Percentiles rank a stretch among this genome's conserved stretches.
Evolutionary conservation across 2,797 vertebrate species (phyloP).

Genomic region (Phalanger gymnotis): DNA sequence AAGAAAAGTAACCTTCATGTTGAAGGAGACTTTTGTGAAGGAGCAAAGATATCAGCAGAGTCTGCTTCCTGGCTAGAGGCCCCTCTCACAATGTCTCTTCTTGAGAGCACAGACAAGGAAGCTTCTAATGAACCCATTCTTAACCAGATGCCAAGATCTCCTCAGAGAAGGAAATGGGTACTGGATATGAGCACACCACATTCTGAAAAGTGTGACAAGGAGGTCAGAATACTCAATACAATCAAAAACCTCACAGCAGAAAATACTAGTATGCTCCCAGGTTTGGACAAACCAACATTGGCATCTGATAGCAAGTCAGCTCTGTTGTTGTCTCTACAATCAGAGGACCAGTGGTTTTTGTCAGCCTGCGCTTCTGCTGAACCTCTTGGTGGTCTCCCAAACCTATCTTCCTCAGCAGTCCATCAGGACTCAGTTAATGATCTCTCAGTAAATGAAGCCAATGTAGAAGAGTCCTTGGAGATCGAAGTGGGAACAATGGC

Average conservation of each 20-base stretch:
- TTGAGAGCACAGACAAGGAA: slow-evolving; percentile 70
- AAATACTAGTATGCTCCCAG: slow-evolving; percentile 64
- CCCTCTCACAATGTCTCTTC: slow-evolving; percentile 82
- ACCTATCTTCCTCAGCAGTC: slow-evolving; percentile 9
- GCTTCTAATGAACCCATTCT: background rate
- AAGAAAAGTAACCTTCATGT: slow-evolving; percentile 9
- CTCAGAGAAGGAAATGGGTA: background rate
- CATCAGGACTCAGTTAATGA: background rate
- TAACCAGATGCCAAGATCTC: background rate
- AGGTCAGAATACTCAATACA: slow-evolving; percentile 44
- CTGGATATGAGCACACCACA: accelerated
- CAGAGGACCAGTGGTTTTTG: slow-evolving; percentile 41
- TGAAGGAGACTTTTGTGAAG: slow-evolving; percentile 26
- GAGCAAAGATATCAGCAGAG: slow-evolving; percentile 60
- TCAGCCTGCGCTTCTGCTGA: slow-evolving; percentile 51
- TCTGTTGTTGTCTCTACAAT: slow-evolving; percentile 4
- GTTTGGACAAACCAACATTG: slow-evolving; percentile 26
- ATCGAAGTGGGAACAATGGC: slow-evolving; percentile 34
- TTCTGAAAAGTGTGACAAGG: slow-evolving; percentile 2
- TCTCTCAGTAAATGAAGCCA: slow-evolving; percentile 17
- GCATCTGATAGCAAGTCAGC: slow-evolving; percentile 10
- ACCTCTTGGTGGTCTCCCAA: slow-evolving; percentile 31
- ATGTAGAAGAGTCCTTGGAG: background rate
- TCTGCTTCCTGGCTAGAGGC: slow-evolving; percentile 69
- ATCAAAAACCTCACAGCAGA: slow-evolving; percentile 55